Evolutionary conservation across 1,140 invertebrate species (phyloP), one percentile per base, ranked within the genome.

Genomic region (Sitobion miscanthi): DNA sequence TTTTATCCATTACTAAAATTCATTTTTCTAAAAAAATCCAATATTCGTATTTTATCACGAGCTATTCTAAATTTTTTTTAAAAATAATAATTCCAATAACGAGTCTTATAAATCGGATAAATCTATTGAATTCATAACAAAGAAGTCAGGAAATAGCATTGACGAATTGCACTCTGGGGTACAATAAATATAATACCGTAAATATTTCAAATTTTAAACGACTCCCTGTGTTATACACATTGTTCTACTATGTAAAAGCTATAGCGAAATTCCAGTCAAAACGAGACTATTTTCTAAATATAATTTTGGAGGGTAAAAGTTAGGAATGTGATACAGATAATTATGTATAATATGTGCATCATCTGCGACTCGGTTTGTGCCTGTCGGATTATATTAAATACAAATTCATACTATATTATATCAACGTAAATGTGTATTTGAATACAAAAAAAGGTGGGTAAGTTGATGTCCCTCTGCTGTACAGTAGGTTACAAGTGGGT

Each of bases 191-290:
- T 88, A 35, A 45, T n/a, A 47, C 9, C 42, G n/a, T 88, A 52
- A 52, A 52, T 88, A 52, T 52, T 88, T 88, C 7, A 88, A 52
- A 88, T 88, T 88, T 88, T 35, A 35, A 88, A 88, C 17, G 30
- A 88, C 14, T 88, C 45, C 20, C 17, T 35, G 30, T 52, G 30
- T 35, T 30, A 86, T 47, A 86, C 42, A 86, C 25, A 45, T 45
- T 47, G 4, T 47, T 86, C 11, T 7, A 1, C 25, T 30, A 47
- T 47, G 85, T 45, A 17, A 86, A 42, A 45, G 23, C 9, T 25
- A 85, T 30, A 25, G 11, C 11, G 45, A 47, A 86, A 30, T 42
- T 86, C 30, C 42, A 23, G 30, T 14, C 42, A 45, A 25, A 45
- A 30, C 47, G 85, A 86, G 49, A 49, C 11, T 49, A 86, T 86